A percentile compares a stretch with the other conserved stretches of the same genome.
Evolutionary conservation across 2,888 invertebrate species (phyloP).

Genomic region (Agrochola litura): DNA sequence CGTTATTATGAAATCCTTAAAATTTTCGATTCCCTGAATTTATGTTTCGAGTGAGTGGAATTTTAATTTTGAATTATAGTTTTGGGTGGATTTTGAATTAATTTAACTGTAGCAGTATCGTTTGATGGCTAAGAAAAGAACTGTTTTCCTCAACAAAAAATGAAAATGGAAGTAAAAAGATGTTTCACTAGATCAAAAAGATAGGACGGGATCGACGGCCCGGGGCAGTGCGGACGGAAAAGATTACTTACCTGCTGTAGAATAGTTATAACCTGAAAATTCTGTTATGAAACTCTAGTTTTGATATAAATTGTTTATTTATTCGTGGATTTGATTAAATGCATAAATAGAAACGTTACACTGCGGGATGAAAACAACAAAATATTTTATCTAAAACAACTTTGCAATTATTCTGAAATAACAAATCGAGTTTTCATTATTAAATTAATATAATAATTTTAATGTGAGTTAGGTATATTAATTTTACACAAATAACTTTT

Average conservation of each 20-base stretch:
- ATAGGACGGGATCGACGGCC: not conserved
- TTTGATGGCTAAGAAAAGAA: not conserved
- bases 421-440: not conserved
- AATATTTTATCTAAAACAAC: not conserved
- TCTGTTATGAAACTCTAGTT: not conserved
- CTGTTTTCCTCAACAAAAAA: not conserved
- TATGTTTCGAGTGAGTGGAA: slow-evolving; percentile 9
- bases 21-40: slow-evolving; percentile 30
- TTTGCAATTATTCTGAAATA: not conserved
- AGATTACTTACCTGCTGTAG: not conserved
- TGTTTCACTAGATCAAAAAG: not conserved
- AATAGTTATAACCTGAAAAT: not conserved
- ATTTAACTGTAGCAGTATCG: not conserved
- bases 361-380: not conserved
- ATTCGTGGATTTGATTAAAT: not conserved
- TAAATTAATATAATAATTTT: not conserved
- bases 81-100: not conserved
- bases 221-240: not conserved
- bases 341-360: not conserved
- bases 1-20: slow-evolving; percentile 42
- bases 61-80: slow-evolving; percentile 33
- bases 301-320: not conserved
- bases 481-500: slow-evolving; percentile 24
- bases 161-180: not conserved
- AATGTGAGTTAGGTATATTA: not conserved